Conservation (phyloP, 2,113 vertebrate species). For the Hypocryptadius cinnamomeus region DNA sequence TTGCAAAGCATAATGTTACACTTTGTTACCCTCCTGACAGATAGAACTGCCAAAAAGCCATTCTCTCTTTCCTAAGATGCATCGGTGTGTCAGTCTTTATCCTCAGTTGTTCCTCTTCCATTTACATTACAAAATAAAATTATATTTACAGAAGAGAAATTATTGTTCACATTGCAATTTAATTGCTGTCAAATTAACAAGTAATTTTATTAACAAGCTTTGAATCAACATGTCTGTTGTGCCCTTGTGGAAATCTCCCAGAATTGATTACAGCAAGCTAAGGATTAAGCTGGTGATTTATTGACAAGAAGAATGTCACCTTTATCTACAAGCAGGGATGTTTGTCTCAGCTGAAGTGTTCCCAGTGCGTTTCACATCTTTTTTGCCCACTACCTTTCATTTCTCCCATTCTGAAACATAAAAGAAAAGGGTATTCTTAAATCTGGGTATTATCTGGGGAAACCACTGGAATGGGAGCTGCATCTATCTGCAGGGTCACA, state of each 20-base stretch:
- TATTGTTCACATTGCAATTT: conserved; percentile 36
- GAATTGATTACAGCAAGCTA: conserved; percentile 42
- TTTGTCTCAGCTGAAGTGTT: conserved; percentile 9
- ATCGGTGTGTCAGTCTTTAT: background rate
- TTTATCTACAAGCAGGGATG: background rate
- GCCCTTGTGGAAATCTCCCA: conserved; percentile 23
- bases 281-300: conserved; percentile 58
- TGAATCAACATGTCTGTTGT: background rate
- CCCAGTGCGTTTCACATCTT: background rate
- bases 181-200: conserved; percentile 37
- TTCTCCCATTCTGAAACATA: background rate
- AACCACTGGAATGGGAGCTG: background rate
- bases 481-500: background rate
- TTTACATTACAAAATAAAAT: conserved; percentile 18
- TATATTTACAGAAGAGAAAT: conserved; percentile 7
- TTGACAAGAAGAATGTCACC: conserved; percentile 49
- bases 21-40: conserved; percentile 6
- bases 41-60: background rate
- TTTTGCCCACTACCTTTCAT: background rate
- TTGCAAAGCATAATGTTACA: background rate
- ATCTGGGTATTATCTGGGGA: background rate
- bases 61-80: background rate
- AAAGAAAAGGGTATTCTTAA: background rate
- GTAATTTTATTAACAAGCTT: conserved; percentile 17
- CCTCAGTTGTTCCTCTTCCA: background rate